Evolutionary conservation across 2,888 invertebrate genomes (phyloP).

Genomic region (Xylophagus ater): DNA sequence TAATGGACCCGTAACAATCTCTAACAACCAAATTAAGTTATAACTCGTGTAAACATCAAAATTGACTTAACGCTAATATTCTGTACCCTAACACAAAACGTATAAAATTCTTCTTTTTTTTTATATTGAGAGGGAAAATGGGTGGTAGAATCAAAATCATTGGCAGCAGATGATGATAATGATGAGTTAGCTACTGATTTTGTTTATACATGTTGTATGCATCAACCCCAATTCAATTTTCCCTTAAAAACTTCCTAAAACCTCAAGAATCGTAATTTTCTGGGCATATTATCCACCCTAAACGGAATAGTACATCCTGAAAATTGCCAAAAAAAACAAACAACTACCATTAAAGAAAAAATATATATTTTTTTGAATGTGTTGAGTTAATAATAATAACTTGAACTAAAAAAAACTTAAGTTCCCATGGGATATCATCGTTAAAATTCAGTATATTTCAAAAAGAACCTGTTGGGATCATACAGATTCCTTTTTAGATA

Average conservation of each 20-base stretch:
- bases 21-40: conserved; percentile 22
- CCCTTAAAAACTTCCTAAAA: conserved; percentile 22
- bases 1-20: too few relatives aligned
- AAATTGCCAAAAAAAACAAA: too few relatives aligned
- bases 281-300: too few relatives aligned
- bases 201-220: conserved; percentile 4
- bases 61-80: conserved; percentile 24
- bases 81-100: background rate
- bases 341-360: too few relatives aligned
- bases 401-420: too few relatives aligned
- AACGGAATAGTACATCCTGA: too few relatives aligned
- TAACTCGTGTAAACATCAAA: conserved; percentile 25
- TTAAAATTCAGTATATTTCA: conserved; percentile 11
- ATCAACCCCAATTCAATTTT: conserved; percentile 21
- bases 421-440: conserved; percentile 9
- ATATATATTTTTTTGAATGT: too few relatives aligned
- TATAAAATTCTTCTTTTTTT: too few relatives aligned
- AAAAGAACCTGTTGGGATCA: too few relatives aligned
- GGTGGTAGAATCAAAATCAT: background rate
- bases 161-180: background rate
- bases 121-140: too few relatives aligned
- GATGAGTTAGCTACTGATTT: background rate
- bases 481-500: conserved; percentile 1
- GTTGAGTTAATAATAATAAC: too few relatives aligned
- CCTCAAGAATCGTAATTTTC: conserved; percentile 25